Conservation (phyloP, 1,140 invertebrate species). For the Samia ricini region DNA sequence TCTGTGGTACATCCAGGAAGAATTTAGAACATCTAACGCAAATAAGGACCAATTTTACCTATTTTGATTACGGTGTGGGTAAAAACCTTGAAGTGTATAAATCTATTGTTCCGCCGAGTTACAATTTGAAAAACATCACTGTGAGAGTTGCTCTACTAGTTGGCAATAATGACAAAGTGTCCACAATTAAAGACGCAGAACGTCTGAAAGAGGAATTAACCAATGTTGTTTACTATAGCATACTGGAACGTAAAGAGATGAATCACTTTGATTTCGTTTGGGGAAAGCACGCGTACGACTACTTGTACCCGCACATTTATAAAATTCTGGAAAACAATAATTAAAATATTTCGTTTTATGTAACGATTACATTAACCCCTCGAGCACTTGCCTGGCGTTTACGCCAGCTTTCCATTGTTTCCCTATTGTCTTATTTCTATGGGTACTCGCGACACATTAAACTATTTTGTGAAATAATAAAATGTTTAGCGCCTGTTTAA, state of each 20-base stretch:
- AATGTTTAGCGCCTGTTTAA: no score
- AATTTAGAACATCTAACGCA: constrained; percentile 81
- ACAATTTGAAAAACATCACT: constrained; percentile 5
- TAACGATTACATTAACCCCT: not conserved
- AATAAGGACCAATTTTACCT: constrained; percentile 51
- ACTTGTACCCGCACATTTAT: not conserved
- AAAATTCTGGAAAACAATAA: not conserved
- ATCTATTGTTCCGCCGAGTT: not conserved
- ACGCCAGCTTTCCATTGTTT: no score
- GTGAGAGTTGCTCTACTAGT: not conserved
- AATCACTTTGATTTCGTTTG: constrained; percentile 69
- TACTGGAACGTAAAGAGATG: constrained; percentile 50
- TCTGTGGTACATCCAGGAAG: constrained; percentile 75
- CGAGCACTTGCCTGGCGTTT: no score
- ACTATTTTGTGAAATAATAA: no score
- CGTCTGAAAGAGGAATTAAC: constrained; percentile 52
- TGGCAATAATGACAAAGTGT: constrained; percentile 24
- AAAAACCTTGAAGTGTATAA: not conserved
- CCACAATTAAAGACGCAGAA: constrained; percentile 79
- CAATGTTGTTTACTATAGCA: constrained; percentile 57
- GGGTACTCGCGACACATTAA: no score
- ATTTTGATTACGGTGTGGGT: not conserved
- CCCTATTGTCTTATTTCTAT: no score
- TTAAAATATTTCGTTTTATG: not conserved
- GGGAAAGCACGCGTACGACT: not conserved